Conservation (phyloP, 2,797 vertebrate genomes). For the Halcyon badia region DNA sequence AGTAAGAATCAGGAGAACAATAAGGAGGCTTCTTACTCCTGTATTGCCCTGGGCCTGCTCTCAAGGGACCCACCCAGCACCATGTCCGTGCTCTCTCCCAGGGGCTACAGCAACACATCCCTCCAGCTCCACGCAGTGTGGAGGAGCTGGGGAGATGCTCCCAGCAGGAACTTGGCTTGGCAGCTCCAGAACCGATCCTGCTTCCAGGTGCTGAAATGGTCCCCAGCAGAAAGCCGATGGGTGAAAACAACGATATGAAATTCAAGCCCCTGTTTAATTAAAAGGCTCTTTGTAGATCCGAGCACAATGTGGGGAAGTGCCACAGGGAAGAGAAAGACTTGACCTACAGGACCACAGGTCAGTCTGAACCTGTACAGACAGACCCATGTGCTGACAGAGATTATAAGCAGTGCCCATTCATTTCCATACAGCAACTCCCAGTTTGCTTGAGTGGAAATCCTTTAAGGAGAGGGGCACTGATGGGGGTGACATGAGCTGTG, state of each 20-base stretch:
- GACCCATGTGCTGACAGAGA: not conserved
- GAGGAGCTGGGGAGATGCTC: not conserved
- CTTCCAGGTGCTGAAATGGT: not conserved
- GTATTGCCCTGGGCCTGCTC: not conserved
- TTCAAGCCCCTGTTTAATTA: not conserved
- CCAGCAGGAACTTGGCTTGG: not conserved
- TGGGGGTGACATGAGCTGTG: fast-evolving
- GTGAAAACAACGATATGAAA: no score
- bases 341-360: not conserved
- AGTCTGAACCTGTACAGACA: not conserved
- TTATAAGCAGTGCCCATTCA: not conserved
- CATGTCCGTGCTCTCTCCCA: no score
- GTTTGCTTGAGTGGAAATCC: not conserved
- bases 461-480: not conserved
- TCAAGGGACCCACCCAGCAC: not conserved
- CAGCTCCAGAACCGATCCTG: not conserved
- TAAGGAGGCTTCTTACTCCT: not conserved
- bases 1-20: not conserved
- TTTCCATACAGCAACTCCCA: not conserved
- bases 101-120: fast-evolving
- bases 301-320: not conserved
- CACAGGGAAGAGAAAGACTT: not conserved
- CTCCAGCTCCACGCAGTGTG: fast-evolving
- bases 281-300: not conserved
- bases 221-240: not conserved